Evolutionary conservation across 2,113 vertebrate genomes (phyloP), one percentile per base, ranked within the genome.

Genomic region (Tyrannus savana): DNA sequence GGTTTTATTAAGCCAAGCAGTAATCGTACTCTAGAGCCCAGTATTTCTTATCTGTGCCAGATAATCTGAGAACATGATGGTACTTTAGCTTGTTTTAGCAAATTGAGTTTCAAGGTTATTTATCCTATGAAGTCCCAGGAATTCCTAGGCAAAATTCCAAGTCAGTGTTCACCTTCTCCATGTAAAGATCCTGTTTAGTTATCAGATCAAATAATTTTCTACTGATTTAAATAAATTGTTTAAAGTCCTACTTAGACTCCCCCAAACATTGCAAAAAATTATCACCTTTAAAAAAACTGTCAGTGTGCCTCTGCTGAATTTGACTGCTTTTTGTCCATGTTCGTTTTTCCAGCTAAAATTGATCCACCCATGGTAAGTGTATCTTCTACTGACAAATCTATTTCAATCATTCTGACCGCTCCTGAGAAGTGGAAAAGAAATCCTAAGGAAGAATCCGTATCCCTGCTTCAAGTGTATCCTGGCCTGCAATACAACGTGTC

Each of bases 341-440:
- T 78, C 41, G 63, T 81, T 92, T 62, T 71, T 94, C 46, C 75
- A 99, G 99, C 98, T 56, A 97, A 80, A 84, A 98, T 99, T 72
- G 98, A 98, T 49, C 98, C 98, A 41, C 99, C 99, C 6, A 33
- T 87, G 27, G 76, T 99, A 79, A 95, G 95, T 35, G 59, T 99
- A 74, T 97, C 95, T 41, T 64, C 97, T 55, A 92, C 97, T 13
- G 97, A 97, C 37, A 98, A 96, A 88, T 98, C 95, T 33, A 97
- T 99, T 69, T 94, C 96, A 52, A 83, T 99, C 73, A 41, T 76
- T 81, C 86, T 99, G 53, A 98, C 71, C 22, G 98, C 98, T 91
- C 99, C 99, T 46, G 98, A 98, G 96, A 98, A 98, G 68, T 98
- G 98, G 98, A 98, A 96, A 52, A 96, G 52, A 93, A 96, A 69